A percentile compares a stretch with the other conserved stretches of the same genome.
Evolutionary conservation across 2,888 invertebrate species (phyloP).

Genomic region (Cybosia mesomella): DNA sequence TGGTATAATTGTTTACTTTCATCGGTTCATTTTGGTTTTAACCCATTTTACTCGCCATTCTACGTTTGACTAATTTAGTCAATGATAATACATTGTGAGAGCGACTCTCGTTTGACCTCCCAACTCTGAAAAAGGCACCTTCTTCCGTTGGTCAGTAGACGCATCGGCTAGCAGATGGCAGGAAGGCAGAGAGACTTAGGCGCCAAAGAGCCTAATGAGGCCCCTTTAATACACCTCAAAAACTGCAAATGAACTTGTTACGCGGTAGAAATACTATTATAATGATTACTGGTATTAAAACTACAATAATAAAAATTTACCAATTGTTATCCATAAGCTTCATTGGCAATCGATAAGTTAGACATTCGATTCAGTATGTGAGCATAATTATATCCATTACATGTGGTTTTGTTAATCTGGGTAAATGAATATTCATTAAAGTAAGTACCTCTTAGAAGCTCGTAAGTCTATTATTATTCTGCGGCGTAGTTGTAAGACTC

Average conservation of each 20-base stretch:
- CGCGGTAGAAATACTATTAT: neutral
- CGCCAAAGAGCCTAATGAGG: too few relatives aligned
- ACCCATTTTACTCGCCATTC: too few relatives aligned
- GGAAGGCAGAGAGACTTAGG: too few relatives aligned
- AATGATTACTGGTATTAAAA: neutral
- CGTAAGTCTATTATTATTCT: constrained; percentile 9
- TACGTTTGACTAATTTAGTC: too few relatives aligned
- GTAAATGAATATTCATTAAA: constrained; percentile 34
- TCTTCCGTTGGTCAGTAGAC: too few relatives aligned
- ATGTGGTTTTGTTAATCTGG: constrained; percentile 16
- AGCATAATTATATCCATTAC: constrained; percentile 14
- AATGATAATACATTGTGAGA: too few relatives aligned
- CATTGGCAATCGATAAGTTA: constrained; percentile 8
- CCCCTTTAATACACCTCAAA: too few relatives aligned
- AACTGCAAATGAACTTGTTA: neutral
- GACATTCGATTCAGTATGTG: constrained; percentile 20
- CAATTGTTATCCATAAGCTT: neutral
- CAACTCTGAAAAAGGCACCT: too few relatives aligned
- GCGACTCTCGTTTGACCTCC: too few relatives aligned
- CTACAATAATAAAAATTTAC: neutral
- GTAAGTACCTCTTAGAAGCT: constrained; percentile 14
- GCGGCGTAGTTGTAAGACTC: neutral
- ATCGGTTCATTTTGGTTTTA: too few relatives aligned
- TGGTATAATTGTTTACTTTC: too few relatives aligned
- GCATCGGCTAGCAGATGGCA: too few relatives aligned